A percentile compares a stretch with the other conserved stretches of the same genome.
phyloP scores from a whole-genome alignment of 2,113 vertebrate species.

The Pleuronectes platessa region DNA sequence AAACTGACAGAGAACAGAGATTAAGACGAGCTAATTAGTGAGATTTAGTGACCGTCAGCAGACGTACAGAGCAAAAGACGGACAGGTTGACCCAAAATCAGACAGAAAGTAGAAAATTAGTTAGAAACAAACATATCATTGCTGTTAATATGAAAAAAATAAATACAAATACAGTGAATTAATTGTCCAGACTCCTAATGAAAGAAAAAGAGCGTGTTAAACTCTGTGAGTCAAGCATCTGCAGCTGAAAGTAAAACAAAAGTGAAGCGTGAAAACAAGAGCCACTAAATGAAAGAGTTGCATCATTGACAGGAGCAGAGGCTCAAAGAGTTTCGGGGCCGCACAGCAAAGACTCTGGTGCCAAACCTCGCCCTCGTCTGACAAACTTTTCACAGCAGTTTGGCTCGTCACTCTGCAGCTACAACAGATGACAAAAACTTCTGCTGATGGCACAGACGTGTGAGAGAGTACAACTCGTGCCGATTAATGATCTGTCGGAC shows the following conservation, averaged over 20 bases:
- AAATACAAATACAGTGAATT: conserved; percentile 1
- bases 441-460: conserved; percentile 34
- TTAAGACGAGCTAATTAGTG: conserved; percentile 15
- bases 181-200: conserved; percentile 52
- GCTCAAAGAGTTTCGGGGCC: conserved; percentile 55
- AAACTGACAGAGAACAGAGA: conserved; percentile 28
- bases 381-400: conserved; percentile 57
- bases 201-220: conserved; percentile 60
- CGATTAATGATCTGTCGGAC: conserved; percentile 1
- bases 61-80: conserved; percentile 6
- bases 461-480: conserved; percentile 7
- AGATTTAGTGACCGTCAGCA: conserved; percentile 10
- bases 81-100: conserved; percentile 31
- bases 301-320: conserved; percentile 67
- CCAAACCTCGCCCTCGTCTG: conserved; percentile 60
- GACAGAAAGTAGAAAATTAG: conserved; percentile 27
- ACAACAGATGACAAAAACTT: conserved; percentile 36
- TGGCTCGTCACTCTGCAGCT: conserved; percentile 35
- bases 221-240: conserved; percentile 67
- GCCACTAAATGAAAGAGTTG: conserved; percentile 76
- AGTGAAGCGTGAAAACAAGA: conserved; percentile 68
- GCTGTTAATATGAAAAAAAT: conserved; percentile 23
- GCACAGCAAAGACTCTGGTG: conserved; percentile 43
- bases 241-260: conserved; percentile 70
- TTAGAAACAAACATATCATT: conserved; percentile 52